A percentile compares a stretch with the other conserved stretches of the same genome.
Evolutionary conservation across 2,888 invertebrate species (phyloP).

Genomic region (Mythimna ferrago): DNA sequence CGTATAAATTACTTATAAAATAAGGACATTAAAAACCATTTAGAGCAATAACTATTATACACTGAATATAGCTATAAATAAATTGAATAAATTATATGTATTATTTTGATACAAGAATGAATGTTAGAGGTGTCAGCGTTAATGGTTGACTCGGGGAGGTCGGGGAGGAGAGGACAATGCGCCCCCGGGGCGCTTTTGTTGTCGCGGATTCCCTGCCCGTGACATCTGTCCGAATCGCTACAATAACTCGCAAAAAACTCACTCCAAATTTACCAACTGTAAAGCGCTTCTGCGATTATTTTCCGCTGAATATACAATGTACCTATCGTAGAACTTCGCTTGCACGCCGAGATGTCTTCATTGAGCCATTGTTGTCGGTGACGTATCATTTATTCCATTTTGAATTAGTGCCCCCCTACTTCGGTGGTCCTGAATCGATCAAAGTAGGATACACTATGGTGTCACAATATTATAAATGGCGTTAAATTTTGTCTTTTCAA

Average conservation of each 20-base stretch:
- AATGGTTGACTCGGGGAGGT: slow-evolving; percentile 84
- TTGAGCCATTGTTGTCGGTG: slow-evolving; percentile 84
- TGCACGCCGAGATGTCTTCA: slow-evolving; percentile 80
- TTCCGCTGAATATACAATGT: slow-evolving; percentile 81
- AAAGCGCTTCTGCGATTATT: slow-evolving; percentile 82
- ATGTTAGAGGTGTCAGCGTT: slow-evolving; percentile 88
- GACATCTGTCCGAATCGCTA: slow-evolving; percentile 90
- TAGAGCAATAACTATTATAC: slow-evolving; percentile 87
- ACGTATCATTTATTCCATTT: slow-evolving; percentile 85
- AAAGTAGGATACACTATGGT: slow-evolving; percentile 65
- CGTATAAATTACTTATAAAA: slow-evolving; percentile 88
- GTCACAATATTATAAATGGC: slow-evolving; percentile 86
- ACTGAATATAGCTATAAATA: slow-evolving; percentile 84
- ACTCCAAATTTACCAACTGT: slow-evolving; percentile 84
- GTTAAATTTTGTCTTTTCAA: slow-evolving; percentile 75
- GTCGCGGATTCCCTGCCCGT: slow-evolving; percentile 85
- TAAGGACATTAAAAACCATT: slow-evolving; percentile 90
- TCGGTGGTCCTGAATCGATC: slow-evolving; percentile 80
- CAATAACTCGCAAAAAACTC: slow-evolving; percentile 90
- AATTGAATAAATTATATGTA: slow-evolving; percentile 86
- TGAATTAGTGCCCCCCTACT: slow-evolving; percentile 74
- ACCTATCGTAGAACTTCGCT: slow-evolving; percentile 68
- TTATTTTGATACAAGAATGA: slow-evolving; percentile 87
- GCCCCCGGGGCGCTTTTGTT: slow-evolving; percentile 89
- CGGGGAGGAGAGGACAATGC: slow-evolving; percentile 84